A percentile compares a stretch with the other conserved stretches of the same genome.
Evolutionary conservation across 2,797 vertebrate genomes (phyloP).

Genomic region (Tapirus indicus): DNA sequence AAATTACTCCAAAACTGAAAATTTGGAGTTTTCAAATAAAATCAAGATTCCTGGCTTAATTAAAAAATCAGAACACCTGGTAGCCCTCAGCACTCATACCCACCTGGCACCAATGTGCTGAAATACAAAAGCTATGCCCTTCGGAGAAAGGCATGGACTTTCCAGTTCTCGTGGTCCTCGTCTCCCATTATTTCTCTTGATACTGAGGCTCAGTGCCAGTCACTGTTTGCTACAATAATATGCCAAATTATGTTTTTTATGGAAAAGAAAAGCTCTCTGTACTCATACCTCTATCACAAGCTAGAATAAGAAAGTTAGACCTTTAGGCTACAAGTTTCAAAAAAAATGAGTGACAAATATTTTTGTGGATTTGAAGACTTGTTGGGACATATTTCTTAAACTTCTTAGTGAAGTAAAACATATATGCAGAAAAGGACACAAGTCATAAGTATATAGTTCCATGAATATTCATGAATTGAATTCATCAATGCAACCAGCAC

Average conservation of each 20-base stretch:
- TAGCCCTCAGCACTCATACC: background rate
- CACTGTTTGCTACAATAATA: background rate
- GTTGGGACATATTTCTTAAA: background rate
- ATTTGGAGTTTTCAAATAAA: slow-evolving; percentile 4
- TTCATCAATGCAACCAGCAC: background rate
- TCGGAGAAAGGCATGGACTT: background rate
- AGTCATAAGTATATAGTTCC: background rate
- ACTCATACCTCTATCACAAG: background rate
- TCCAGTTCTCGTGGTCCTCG: background rate
- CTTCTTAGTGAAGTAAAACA: background rate
- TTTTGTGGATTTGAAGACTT: background rate
- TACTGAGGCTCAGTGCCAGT: background rate
- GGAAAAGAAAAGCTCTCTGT: background rate
- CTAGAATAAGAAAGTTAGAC: background rate
- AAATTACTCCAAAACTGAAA: background rate
- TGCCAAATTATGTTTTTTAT: background rate
- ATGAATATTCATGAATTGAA: slow-evolving; percentile 26
- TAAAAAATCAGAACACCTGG: background rate
- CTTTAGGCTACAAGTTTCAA: background rate
- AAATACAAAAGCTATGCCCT: background rate
- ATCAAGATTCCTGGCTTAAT: background rate
- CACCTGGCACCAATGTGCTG: background rate
- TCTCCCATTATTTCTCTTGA: background rate
- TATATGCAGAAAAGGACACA: background rate
- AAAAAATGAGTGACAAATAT: background rate